These are phyloP conservation scores for Chelon auratus DNA, from an alignment of 2,797 vertebrate genomes.

Conservation along the genomic window DNA sequence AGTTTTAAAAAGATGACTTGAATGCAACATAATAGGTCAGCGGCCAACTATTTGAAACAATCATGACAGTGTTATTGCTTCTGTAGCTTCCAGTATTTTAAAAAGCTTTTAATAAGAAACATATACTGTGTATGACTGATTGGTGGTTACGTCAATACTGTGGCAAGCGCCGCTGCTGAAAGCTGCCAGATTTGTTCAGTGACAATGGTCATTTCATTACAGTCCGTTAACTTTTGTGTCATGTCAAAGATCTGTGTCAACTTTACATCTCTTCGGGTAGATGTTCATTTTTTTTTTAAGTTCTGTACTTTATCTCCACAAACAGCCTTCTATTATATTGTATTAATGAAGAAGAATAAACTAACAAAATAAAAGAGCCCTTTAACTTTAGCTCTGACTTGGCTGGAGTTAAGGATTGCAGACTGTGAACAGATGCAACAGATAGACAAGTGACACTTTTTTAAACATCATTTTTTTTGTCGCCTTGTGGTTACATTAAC, in stretches of 20 bases:
- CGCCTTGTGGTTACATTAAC: conserved; percentile 29
- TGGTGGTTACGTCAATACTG: not conserved
- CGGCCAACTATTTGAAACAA: not conserved
- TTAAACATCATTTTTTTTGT: conserved; percentile 54
- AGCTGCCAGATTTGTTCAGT: not conserved
- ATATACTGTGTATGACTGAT: not conserved
- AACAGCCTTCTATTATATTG: no score
- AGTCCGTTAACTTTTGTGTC: not conserved
- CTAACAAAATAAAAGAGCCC: not conserved
- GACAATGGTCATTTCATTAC: no score
- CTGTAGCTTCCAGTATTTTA: not conserved
- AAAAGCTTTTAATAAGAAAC: not conserved
- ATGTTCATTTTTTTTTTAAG: conserved; percentile 13
- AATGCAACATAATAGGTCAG: not conserved
- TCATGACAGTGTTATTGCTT: conserved; percentile 12
- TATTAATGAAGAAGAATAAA: no score
- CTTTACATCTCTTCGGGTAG: no score
- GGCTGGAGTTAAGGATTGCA: conserved; percentile 20
- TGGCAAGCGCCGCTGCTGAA: not conserved
- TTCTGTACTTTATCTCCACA: not conserved
- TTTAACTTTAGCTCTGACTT: conserved; percentile 1
- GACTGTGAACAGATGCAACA: conserved; percentile 19
- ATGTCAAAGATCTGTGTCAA: no score
- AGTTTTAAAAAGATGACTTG: not conserved
- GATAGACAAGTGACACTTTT: conserved; percentile 37